Conservation (phyloP, 2,113 vertebrate genomes). For the Xiphophorus hellerii region DNA sequence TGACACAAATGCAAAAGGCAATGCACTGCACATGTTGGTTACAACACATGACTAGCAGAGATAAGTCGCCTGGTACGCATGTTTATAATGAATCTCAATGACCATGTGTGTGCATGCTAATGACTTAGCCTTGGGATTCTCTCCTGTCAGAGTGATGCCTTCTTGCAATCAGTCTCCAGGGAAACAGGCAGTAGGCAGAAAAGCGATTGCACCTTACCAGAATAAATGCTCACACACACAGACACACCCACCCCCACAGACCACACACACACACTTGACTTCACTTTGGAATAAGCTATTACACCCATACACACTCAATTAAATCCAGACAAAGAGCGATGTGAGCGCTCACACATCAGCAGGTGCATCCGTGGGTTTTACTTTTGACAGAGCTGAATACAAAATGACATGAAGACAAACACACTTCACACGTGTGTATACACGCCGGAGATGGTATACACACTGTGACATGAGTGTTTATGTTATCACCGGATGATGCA, state of each 20-base stretch:
- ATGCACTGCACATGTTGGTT: constrained; percentile 24
- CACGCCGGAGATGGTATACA: constrained; percentile 27
- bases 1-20: constrained; percentile 44
- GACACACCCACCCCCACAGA: constrained; percentile 45
- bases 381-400: constrained; percentile 30
- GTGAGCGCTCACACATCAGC: constrained; percentile 36
- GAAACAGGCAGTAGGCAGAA: constrained; percentile 70
- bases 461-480: constrained; percentile 43
- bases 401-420: constrained; percentile 14
- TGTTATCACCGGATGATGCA: constrained; percentile 34
- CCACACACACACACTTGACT: constrained; percentile 52
- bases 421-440: constrained; percentile 27
- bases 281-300: constrained; percentile 68
- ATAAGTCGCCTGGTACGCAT: constrained; percentile 20
- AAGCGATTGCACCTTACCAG: constrained; percentile 59
- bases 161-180: constrained; percentile 77
- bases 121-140: constrained; percentile 64
- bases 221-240: constrained; percentile 45
- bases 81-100: constrained; percentile 34
- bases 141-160: constrained; percentile 58
- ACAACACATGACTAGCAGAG: constrained; percentile 13
- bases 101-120: constrained; percentile 35
- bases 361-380: constrained; percentile 46
- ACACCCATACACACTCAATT: constrained; percentile 70
- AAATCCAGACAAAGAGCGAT: constrained; percentile 60